Evolutionary conservation across 1,140 invertebrate species (phyloP).

Genomic region (Drosophila pseudoobscura): DNA sequence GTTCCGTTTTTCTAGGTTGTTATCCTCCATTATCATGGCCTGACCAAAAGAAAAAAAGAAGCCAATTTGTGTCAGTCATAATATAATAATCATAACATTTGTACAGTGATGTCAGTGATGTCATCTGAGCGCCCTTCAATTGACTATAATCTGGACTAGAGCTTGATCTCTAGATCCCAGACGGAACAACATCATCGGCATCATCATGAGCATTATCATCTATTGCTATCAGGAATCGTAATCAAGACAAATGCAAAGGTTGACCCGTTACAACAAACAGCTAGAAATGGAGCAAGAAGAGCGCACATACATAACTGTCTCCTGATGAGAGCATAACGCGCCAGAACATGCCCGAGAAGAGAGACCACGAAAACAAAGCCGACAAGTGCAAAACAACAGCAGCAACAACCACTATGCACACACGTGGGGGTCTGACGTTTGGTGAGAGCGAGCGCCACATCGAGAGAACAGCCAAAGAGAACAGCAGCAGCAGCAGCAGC

Average conservation of each 20-base stretch:
- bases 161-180: conserved; percentile 37
- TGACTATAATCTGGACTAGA: conserved; percentile 30
- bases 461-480: conserved; percentile 16
- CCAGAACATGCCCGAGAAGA: conserved; percentile 33
- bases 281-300: conserved; percentile 39
- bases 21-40: conserved; percentile 24
- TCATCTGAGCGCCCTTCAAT: conserved; percentile 46
- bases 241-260: conserved; percentile 53
- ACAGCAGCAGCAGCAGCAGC: neutral
- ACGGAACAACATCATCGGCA: conserved; percentile 30
- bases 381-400: conserved; percentile 59
- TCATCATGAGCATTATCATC: conserved; percentile 26
- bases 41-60: conserved; percentile 7
- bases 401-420: conserved; percentile 62
- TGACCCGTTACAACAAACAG: conserved; percentile 54
- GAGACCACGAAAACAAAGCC: conserved; percentile 50
- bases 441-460: conserved; percentile 6
- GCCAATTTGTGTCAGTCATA: conserved; percentile 17
- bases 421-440: conserved; percentile 62
- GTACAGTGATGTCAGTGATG: conserved; percentile 4
- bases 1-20: conserved; percentile 13
- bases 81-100: conserved; percentile 21
- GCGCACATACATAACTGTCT: conserved; percentile 52
- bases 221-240: conserved; percentile 41
- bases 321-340: conserved; percentile 34